A percentile compares a stretch with the other conserved stretches of the same genome.
Conservation (phyloP, 1,140 invertebrate genomes). For the Drosophila kikkawai region DNA sequence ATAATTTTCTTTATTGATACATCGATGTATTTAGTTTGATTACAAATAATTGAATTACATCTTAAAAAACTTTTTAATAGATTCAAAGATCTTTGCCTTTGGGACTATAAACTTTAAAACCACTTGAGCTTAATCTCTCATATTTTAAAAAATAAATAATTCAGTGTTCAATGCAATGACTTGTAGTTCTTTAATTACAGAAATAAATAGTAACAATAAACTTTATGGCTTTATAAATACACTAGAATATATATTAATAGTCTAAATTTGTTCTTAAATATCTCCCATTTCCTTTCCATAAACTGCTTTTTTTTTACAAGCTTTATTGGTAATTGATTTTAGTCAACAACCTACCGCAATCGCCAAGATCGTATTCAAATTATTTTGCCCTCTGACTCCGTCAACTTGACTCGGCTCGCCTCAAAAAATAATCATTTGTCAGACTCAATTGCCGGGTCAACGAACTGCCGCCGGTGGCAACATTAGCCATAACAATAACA, state of each 20-base stretch:
- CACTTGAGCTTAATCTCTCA: not conserved
- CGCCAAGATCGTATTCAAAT: constrained; percentile 52
- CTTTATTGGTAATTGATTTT: constrained; percentile 21
- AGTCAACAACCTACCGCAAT: constrained; percentile 48
- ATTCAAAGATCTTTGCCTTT: not conserved
- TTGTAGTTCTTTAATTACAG: not conserved
- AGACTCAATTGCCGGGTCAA: constrained; percentile 56
- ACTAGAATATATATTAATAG: no score
- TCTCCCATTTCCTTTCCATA: no score
- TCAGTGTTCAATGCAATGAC: not conserved
- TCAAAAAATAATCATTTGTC: constrained; percentile 53
- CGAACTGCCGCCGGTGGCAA: constrained; percentile 30
- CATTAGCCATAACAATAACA: constrained; percentile 43
- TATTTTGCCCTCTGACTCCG: constrained; percentile 55
- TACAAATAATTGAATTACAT: not conserved
- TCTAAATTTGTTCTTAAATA: no score
- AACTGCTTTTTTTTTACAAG: not conserved
- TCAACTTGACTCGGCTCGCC: constrained; percentile 36
- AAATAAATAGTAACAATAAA: not conserved
- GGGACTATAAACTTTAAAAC: not conserved
- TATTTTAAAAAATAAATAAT: constrained; percentile 8
- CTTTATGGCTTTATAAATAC: no score
- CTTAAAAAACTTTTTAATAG: not conserved
- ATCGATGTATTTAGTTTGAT: not conserved
- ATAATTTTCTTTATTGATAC: not conserved